phyloP scores from a whole-genome alignment of 2,113 vertebrate species.

The Sceloporus tristichus region DNA sequence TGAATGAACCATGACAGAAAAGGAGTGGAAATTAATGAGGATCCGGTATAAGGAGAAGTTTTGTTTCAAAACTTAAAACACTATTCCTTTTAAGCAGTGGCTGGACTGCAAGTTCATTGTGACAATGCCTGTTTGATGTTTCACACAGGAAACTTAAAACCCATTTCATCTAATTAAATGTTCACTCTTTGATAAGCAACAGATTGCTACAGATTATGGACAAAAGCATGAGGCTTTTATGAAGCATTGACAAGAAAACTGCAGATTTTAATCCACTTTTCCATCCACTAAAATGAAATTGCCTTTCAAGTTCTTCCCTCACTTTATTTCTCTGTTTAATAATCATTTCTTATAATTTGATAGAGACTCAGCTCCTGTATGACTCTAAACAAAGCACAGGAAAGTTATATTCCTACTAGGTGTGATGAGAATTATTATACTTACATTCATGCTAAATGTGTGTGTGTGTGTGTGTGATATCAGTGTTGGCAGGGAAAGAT shows the following conservation, averaged over 20 bases:
- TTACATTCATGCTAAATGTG: neutral
- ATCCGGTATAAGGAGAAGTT: neutral
- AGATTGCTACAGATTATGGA: neutral
- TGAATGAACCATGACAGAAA: conserved; percentile 24
- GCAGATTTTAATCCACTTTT: neutral
- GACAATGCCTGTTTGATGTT: conserved; percentile 14
- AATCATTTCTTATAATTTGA: neutral
- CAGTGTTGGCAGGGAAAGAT: neutral
- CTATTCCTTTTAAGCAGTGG: conserved; percentile 25
- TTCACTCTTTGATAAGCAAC: conserved; percentile 34
- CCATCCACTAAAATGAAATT: neutral
- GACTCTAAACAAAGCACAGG: conserved; percentile 31
- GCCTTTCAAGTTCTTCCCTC: neutral
- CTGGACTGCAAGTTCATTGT: neutral
- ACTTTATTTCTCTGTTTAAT: conserved; percentile 14
- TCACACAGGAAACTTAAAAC: conserved; percentile 9
- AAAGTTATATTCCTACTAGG: neutral
- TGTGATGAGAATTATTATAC: neutral
- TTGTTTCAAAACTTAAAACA: conserved; percentile 4
- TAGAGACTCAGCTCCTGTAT: neutral
- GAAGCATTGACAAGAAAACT: neutral
- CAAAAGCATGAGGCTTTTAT: neutral
- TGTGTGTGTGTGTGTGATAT: neutral
- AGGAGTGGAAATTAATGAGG: conserved; percentile 11
- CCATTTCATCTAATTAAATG: conserved; percentile 24